These are phyloP conservation scores for Acanthoscelides obtectus DNA, from an alignment of 2,888 invertebrate genomes.

Conservation along the genomic window DNA sequence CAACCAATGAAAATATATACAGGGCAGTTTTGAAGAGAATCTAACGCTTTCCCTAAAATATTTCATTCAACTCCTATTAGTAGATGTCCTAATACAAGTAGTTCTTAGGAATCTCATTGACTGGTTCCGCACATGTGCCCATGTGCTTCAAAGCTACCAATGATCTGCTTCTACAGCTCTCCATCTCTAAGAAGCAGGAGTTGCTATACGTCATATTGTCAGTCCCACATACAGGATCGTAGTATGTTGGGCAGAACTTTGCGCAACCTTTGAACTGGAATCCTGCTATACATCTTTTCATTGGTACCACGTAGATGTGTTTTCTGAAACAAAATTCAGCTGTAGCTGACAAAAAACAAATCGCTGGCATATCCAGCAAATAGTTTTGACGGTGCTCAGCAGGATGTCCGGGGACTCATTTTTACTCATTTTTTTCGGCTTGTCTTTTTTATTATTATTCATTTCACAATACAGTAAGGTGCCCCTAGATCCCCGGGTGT, in stretches of 20 bases:
- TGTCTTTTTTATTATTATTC: too few relatives aligned
- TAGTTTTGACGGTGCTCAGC: too few relatives aligned
- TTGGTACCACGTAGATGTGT: conserved; percentile 86
- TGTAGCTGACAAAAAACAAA: neutral
- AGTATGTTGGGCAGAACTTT: conserved; percentile 79
- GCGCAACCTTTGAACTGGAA: conserved; percentile 85
- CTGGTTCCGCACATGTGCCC: conserved; percentile 81
- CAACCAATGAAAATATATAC: too few relatives aligned
- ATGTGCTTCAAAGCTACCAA: conserved; percentile 72
- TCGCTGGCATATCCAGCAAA: too few relatives aligned
- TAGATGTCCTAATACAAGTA: conserved; percentile 70
- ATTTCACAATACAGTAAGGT: too few relatives aligned
- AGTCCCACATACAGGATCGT: conserved; percentile 90
- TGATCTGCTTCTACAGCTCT: conserved; percentile 81
- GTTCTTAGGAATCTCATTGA: conserved; percentile 80
- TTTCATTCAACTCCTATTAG: too few relatives aligned
- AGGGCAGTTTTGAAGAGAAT: too few relatives aligned
- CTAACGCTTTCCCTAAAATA: too few relatives aligned
- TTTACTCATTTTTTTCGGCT: too few relatives aligned
- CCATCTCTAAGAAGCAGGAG: conserved; percentile 86
- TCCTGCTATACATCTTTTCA: conserved; percentile 78
- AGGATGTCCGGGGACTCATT: too few relatives aligned
- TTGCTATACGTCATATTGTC: conserved; percentile 91
- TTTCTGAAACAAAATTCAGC: conserved; percentile 53
- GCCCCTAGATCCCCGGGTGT: too few relatives aligned